A percentile compares a stretch with the other conserved stretches of the same genome.
Conservation (phyloP, 1,140 invertebrate genomes). For the Cyphomyrmex costatus region DNA sequence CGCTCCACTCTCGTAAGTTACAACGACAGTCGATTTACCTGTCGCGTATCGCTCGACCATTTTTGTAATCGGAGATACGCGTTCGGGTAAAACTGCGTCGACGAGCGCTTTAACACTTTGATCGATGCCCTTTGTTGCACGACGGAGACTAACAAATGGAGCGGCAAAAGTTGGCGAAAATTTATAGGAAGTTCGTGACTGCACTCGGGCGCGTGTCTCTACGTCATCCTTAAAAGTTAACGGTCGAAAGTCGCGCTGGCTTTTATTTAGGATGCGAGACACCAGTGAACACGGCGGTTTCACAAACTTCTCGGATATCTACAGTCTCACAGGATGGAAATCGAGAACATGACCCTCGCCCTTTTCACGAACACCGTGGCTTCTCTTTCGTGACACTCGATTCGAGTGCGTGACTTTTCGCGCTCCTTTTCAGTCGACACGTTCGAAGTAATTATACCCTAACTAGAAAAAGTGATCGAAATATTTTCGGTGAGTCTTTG, state of each 20-base stretch:
- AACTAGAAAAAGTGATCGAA: neutral
- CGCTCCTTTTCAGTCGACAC: neutral
- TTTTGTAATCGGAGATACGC: constrained; percentile 41
- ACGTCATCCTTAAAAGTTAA: constrained; percentile 59
- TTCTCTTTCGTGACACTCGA: constrained; percentile 66
- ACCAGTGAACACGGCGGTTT: constrained; percentile 30
- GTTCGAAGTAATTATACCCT: neutral
- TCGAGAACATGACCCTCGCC: constrained; percentile 63
- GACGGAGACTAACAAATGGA: constrained; percentile 41
- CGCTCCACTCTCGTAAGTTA: constrained; percentile 3
- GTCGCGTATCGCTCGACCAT: constrained; percentile 48
- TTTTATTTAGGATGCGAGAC: constrained; percentile 60
- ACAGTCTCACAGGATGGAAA: constrained; percentile 56
- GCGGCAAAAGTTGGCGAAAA: constrained; percentile 50
- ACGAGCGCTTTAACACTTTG: constrained; percentile 40
- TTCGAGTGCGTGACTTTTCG: constrained; percentile 63
- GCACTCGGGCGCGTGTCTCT: constrained; percentile 30
- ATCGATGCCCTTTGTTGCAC: constrained; percentile 44
- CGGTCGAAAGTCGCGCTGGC: constrained; percentile 40
- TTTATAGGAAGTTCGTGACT: constrained; percentile 54
- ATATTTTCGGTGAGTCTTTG: neutral
- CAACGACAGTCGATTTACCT: constrained; percentile 5
- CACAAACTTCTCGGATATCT: constrained; percentile 55
- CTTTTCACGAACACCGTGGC: constrained; percentile 22
- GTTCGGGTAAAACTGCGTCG: constrained; percentile 32